Base-by-base conservation (phyloP, 2,113 vertebrate species). In the Sinocyclocheilus grahami region DNA sequence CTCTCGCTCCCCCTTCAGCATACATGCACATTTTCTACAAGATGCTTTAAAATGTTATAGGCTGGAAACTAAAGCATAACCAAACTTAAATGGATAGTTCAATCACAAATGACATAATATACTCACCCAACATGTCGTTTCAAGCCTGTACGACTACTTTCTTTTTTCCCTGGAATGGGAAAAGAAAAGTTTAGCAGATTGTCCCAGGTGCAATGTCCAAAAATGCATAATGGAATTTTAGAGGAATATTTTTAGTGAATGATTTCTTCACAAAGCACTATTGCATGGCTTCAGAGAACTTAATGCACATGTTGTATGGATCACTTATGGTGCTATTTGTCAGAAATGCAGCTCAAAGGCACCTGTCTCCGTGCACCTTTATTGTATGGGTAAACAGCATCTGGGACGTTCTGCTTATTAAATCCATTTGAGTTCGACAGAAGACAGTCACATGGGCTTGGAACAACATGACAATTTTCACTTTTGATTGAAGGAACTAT, bases 21-120 rank as follows among this genome's bases (percentile, higher is more conserved):
- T 60, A 65, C 27, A 78, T 2, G 91, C 91, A 93, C 89, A 91
- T 88, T 87, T 67, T 1, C 63, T 33, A 69, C 63, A 82, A 53
- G 46, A 71, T 37, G 8, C 79, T 81, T 48, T 48, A 48, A 6
- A 77, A 55, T 33, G 75, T 77, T 77, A 77, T 30, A 27, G 27
- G 51, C 77, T 3, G 1, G 12, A 77, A 53, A 77, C n/a, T 33
- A 10, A 46, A 51, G 27, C 48, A 10, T 18, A 33, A 33, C 24
- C 30, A 53, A 78, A 33, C 16, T 53, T 55, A 53, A 78, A 78
- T 27, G 48, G 27, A 55, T 9, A 33, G n/a, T 76, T 76, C 13
- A 24, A 48, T 48, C 42, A 75, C 22, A 55, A 55, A 78, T 78
- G 13, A 33, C 27, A 53, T 55, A 0, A 55, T 78, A 55, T 55